Percentiles rank a stretch among this genome's conserved stretches.
phyloP scores from a whole-genome alignment of 1,140 invertebrate species.

The Luehdorfia chinensis region DNA sequence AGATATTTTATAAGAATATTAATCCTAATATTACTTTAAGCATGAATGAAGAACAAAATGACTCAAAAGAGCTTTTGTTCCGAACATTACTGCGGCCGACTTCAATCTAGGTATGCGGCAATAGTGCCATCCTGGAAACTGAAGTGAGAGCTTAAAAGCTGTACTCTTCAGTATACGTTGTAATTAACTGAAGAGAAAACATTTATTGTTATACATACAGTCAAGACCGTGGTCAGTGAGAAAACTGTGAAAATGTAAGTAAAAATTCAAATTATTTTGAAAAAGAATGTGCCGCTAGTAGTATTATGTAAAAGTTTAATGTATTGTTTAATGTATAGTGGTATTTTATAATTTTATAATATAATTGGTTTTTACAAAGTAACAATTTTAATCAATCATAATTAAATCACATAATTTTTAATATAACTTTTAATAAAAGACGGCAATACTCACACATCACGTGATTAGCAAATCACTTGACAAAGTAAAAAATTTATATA shows the following conservation, averaged over 20 bases:
- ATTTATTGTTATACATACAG: slow-evolving; percentile 14
- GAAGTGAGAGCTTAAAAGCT: slow-evolving; percentile 28
- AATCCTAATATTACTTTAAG: slow-evolving; percentile 13
- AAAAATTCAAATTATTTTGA: slow-evolving; percentile 11
- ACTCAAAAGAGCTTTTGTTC: slow-evolving; percentile 34
- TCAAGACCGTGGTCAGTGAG: slow-evolving; percentile 2
- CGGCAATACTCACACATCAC: too few species aligned
- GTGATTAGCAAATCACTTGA: too few species aligned
- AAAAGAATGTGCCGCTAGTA: neutral
- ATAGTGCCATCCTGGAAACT: slow-evolving; percentile 37
- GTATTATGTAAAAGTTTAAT: neutral
- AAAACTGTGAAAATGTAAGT: slow-evolving; percentile 35
- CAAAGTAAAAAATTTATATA: too few species aligned
- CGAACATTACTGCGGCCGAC: slow-evolving; percentile 61
- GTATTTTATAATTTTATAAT: too few species aligned
- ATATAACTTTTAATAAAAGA: too few species aligned
- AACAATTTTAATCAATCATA: too few species aligned
- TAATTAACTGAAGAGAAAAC: slow-evolving; percentile 5
- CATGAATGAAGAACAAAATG: slow-evolving; percentile 18
- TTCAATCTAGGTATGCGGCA: slow-evolving; percentile 58
- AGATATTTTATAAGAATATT: too few species aligned
- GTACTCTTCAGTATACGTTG: slow-evolving; percentile 13
- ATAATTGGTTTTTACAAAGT: too few species aligned
- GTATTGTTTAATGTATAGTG: too few species aligned
- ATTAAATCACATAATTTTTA: too few species aligned